Evolutionary conservation across 2,888 invertebrate genomes (phyloP).

Genomic region (Latrodectus hesperus): DNA sequence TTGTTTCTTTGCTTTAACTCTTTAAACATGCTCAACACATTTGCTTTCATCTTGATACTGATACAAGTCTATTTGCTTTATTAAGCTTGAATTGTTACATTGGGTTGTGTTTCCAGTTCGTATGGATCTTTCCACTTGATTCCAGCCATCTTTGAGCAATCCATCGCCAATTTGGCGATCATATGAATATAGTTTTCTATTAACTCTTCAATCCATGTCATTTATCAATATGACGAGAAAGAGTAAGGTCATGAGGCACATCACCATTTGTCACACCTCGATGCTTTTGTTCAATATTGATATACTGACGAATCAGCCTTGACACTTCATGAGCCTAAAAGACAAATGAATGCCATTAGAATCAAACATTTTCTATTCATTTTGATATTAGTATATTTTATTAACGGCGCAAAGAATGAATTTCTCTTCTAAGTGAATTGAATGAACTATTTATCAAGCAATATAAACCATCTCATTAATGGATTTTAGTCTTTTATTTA

Average conservation of each 20-base stretch:
- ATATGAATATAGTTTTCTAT: background rate
- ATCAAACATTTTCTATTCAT: too few species aligned
- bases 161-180: background rate
- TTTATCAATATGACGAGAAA: constrained; percentile 64
- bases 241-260: constrained; percentile 57
- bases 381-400: too few species aligned
- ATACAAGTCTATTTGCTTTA: too few species aligned
- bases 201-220: background rate
- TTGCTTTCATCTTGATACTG: background rate
- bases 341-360: background rate
- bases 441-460: too few species aligned
- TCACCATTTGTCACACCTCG: constrained; percentile 66
- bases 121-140: too few species aligned
- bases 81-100: too few species aligned
- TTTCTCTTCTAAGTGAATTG: too few species aligned
- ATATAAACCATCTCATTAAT: too few species aligned
- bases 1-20: background rate
- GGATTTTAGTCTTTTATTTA: too few species aligned
- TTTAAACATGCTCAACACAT: background rate
- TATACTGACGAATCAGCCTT: constrained; percentile 95
- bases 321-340: constrained; percentile 97
- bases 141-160: background rate
- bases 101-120: too few species aligned
- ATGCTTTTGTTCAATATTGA: constrained; percentile 86
- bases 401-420: too few species aligned